Evolutionary conservation across 2,888 invertebrate genomes (phyloP), one percentile per base, ranked within the genome.

Genomic region (Troides helena): DNA sequence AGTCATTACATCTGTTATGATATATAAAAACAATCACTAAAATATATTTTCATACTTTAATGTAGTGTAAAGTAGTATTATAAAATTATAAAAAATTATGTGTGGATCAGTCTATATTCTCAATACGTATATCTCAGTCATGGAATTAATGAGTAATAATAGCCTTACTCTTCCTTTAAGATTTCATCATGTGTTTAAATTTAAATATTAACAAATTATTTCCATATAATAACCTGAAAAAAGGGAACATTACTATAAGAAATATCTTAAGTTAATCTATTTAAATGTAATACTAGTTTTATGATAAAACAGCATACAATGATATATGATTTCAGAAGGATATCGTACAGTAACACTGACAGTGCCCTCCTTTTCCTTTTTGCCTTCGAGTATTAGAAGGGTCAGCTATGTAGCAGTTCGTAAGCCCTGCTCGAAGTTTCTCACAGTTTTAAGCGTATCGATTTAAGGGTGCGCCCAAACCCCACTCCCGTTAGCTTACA

Each of bases 391-490:
- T 36, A 61, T 65, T 59, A 64, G 70, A 75, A 77, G 71, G 73
- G 69, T 68, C 60, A 65, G 72, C 56, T 36, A 58, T 61, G 67
- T 61, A 67, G 50, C 66, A 57, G 62, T 46, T 56, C 71, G 68
- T 46, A 53, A 58, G 65, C 57, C 56, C 57, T 59, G 71, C 53
- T 21, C 59, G 23, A 61, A 75, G 74, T 75, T 74, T 74, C 62
- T 72, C 70, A 69, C 63, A 77, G 72, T 77, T 74, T 72, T 75
- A 62, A 71, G 53, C 50, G 60, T 78, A 81, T 83, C 73, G 82
- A 81, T 79, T 78, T 14, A 74, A 75, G 73, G 83, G 82, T 64
- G 82, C 75, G 80, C 74, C 75, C 70, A 73, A 69, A 77, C 78
- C 73, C 68, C 79, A 56, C 78, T 77, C 74, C 62, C 53, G 67